Evolutionary conservation across 2,888 invertebrate species (phyloP).

Genomic region (Protonemura montana): DNA sequence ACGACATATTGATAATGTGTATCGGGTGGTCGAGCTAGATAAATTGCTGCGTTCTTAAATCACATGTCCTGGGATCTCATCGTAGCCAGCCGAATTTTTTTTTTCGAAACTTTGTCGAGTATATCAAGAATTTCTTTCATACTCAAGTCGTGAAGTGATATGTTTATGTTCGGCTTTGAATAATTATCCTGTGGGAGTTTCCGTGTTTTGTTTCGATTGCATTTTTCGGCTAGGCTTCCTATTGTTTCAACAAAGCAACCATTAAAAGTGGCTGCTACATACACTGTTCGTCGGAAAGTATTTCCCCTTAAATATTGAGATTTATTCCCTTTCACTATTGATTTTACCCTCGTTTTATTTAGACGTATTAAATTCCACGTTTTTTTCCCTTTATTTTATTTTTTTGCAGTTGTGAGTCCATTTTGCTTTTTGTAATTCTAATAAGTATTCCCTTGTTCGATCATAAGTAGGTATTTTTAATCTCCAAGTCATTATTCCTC

Average conservation of each 20-base stretch:
- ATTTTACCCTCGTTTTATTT: constrained; percentile 7
- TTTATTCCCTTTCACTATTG: background rate
- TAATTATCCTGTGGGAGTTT: background rate
- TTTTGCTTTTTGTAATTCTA: background rate
- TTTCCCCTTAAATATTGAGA: background rate
- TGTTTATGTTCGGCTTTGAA: background rate
- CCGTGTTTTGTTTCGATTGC: background rate
- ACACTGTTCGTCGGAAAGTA: background rate
- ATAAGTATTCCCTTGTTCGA: background rate
- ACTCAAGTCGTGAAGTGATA: background rate
- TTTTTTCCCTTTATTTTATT: background rate
- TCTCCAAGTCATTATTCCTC: background rate
- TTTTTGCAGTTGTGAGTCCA: background rate
- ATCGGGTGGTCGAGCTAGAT: no score
- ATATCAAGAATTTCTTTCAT: constrained; percentile 12
- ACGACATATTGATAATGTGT: no score
- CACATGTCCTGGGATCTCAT: background rate
- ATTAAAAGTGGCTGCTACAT: background rate
- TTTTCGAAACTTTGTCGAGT: background rate
- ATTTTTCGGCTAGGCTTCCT: background rate
- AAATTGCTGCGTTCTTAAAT: no score
- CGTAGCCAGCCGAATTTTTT: background rate
- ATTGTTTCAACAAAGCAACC: background rate
- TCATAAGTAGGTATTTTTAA: background rate
- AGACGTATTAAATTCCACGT: background rate